Conservation (phyloP, 2,888 invertebrate species). For the Trissolcus japonicus region DNA sequence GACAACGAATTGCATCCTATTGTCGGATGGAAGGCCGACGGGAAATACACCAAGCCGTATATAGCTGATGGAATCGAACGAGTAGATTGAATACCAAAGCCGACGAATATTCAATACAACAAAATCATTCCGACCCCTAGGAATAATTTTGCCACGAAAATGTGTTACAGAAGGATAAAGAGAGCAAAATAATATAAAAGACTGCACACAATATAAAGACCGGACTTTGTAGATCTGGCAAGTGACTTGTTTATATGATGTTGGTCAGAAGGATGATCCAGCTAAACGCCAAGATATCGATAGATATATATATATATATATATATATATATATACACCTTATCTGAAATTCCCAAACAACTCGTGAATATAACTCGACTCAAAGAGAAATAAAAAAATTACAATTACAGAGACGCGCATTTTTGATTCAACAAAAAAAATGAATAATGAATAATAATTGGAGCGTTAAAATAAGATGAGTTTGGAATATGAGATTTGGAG, state of each 20-base stretch:
- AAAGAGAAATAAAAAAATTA: too few species aligned
- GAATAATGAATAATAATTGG: too few species aligned
- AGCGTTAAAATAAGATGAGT: too few species aligned
- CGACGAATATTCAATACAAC: slow-evolving; percentile 53
- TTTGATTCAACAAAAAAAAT: too few species aligned
- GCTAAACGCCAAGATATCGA: slow-evolving; percentile 38
- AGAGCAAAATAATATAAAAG: background rate
- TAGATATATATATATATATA: too few species aligned
- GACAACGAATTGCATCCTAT: slow-evolving; percentile 55
- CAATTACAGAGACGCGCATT: too few species aligned
- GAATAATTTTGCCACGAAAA: slow-evolving; percentile 35
- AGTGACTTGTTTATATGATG: slow-evolving; percentile 26
- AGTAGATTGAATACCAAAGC: slow-evolving; percentile 51
- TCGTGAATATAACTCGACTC: slow-evolving; percentile 78
- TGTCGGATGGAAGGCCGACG: slow-evolving; percentile 49
- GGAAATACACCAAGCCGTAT: slow-evolving; percentile 54
- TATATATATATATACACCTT: slow-evolving; percentile 62
- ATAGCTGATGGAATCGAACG: slow-evolving; percentile 55
- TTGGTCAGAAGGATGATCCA: slow-evolving; percentile 32
- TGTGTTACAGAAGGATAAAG: slow-evolving; percentile 7
- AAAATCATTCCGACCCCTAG: slow-evolving; percentile 51
- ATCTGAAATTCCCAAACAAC: slow-evolving; percentile 76
- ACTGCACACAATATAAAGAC: slow-evolving; percentile 22
- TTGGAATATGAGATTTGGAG: too few species aligned
- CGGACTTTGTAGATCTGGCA: slow-evolving; percentile 34